Percentiles rank a stretch among this genome's conserved stretches.
Evolutionary conservation across 2,888 invertebrate genomes (phyloP).

Genomic region (Cephus pulcher): DNA sequence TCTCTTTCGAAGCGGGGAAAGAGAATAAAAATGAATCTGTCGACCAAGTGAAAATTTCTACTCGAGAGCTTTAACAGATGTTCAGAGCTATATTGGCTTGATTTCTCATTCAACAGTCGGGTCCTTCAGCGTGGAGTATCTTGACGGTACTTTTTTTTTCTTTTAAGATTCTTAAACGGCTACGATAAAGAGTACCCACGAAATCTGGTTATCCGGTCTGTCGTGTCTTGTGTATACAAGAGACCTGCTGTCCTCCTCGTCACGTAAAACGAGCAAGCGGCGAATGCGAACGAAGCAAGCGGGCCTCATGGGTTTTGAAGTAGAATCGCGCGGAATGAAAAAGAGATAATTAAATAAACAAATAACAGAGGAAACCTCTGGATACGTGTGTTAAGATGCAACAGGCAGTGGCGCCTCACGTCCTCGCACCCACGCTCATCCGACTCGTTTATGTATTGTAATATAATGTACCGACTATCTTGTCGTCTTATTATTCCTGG

Average conservation of each 20-base stretch:
- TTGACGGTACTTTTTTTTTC: neutral
- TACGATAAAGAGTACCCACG: neutral
- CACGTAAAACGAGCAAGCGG: neutral
- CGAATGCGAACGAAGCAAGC: neutral
- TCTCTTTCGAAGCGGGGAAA: neutral
- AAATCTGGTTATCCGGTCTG: neutral
- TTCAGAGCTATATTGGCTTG: neutral
- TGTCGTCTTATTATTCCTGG: constrained; percentile 41
- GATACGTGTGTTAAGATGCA: neutral
- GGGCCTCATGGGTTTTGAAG: neutral
- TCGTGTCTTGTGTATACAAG: neutral
- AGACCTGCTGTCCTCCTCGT: neutral
- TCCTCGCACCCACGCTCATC: neutral
- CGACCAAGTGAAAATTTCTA: neutral
- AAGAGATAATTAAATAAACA: neutral
- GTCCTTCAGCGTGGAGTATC: neutral
- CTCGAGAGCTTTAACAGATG: neutral
- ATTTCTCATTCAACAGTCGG: neutral
- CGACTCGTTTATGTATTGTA: neutral
- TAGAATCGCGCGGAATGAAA: neutral
- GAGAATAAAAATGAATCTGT: neutral
- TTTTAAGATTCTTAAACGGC: neutral
- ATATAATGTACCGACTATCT: neutral
- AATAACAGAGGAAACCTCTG: neutral
- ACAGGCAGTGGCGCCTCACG: neutral